phyloP scores from a whole-genome alignment of 2,797 vertebrate genomes.

The Trachurus trachurus region DNA sequence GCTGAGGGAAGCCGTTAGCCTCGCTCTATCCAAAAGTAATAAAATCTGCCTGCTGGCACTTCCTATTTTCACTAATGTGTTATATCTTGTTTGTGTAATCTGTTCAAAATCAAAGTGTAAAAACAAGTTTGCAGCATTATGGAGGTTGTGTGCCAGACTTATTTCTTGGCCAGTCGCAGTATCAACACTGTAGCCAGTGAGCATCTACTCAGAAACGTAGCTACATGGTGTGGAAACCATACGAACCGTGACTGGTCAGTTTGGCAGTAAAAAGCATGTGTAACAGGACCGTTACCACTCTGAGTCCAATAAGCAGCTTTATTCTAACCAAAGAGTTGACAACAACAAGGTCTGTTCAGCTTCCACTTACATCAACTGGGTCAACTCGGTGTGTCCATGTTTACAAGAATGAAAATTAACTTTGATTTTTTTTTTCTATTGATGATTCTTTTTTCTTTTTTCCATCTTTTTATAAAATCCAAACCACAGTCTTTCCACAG shows the following conservation, averaged over 20 bases:
- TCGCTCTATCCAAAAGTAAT: background rate
- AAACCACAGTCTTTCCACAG: background rate
- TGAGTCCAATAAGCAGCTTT: background rate
- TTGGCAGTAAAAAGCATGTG: background rate
- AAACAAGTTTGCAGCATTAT: background rate
- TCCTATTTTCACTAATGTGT: background rate
- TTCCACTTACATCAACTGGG: background rate
- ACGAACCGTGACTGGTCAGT: background rate
- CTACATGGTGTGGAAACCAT: background rate
- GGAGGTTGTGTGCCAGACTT: background rate
- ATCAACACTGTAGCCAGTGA: background rate
- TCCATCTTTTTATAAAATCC: no score
- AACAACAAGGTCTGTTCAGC: background rate
- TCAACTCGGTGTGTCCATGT: no score
- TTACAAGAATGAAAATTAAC: no score
- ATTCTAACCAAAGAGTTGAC: background rate
- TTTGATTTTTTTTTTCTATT: no score
- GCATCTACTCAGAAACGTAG: background rate
- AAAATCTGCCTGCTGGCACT: background rate
- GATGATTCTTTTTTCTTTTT: no score
- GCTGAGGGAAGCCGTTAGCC: background rate
- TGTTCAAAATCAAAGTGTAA: constrained; percentile 6
- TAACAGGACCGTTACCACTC: background rate
- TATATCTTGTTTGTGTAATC: constrained; percentile 3
- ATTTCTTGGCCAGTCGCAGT: background rate